Percentiles rank a stretch among this genome's conserved stretches.
Evolutionary conservation across 2,797 vertebrate species (phyloP).

Genomic region (Lacerta agilis): DNA sequence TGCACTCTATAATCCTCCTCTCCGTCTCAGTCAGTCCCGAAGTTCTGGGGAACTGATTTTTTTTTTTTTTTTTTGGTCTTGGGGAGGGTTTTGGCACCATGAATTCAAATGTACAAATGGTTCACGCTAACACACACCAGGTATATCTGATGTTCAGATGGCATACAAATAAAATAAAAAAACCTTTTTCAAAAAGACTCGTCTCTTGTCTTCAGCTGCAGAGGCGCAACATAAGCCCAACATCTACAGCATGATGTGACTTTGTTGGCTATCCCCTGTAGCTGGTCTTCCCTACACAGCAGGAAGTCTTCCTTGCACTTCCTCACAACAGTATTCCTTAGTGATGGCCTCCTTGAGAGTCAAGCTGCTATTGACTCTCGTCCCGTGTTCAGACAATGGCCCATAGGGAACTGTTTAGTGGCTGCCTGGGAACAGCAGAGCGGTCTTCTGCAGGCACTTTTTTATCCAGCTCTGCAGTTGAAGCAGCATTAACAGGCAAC

Average conservation of each 20-base stretch:
- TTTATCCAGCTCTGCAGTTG: not conserved
- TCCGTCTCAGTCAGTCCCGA: constrained; percentile 76
- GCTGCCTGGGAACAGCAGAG: not conserved
- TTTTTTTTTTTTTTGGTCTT: constrained; percentile 36
- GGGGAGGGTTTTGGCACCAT: constrained; percentile 83
- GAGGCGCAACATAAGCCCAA: not conserved
- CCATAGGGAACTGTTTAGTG: not conserved
- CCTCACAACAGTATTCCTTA: not conserved
- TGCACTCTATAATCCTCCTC: constrained; percentile 34
- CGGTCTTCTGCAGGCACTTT: not conserved
- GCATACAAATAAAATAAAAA: constrained; percentile 88
- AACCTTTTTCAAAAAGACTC: constrained; percentile 76
- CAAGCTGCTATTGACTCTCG: not conserved
- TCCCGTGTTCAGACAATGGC: not conserved
- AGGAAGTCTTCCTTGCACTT: not conserved
- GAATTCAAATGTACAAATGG: constrained; percentile 89
- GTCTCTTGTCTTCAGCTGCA: constrained; percentile 70
- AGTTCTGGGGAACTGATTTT: constrained; percentile 68
- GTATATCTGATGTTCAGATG: constrained; percentile 95
- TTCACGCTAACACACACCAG: constrained; percentile 89
- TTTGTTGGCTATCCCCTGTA: not conserved
- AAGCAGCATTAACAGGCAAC: not conserved
- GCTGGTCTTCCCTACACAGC: not conserved
- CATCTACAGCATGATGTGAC: not conserved
- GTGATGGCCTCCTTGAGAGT: not conserved